Percentiles rank a stretch among this genome's conserved stretches.
Conservation (phyloP, 2,113 vertebrate species). For the Rissa tridactyla region DNA sequence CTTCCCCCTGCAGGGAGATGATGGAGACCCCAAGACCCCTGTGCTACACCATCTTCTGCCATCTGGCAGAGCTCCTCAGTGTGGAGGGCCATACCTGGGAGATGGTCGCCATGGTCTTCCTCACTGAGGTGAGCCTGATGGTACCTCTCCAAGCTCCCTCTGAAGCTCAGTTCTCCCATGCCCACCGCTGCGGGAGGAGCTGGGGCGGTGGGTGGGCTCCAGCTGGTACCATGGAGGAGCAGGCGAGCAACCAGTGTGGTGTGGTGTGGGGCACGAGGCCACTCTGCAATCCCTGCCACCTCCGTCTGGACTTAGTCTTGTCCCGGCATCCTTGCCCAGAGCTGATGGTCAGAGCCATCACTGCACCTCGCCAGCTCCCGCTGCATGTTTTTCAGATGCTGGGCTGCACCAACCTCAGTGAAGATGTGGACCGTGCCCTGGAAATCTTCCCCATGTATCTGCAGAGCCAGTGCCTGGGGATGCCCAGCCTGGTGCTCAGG, state of each 20-base stretch:
- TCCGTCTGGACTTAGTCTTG: not conserved
- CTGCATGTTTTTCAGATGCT: not conserved
- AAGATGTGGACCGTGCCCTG: not conserved
- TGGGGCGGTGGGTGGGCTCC: not conserved
- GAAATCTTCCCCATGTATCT: not conserved
- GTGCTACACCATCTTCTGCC: not conserved
- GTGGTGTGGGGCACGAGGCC: not conserved
- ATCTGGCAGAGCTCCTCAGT: not conserved
- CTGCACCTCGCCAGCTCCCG: accelerated
- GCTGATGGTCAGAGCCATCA: not conserved
- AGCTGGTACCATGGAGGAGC: not conserved
- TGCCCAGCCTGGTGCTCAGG: not conserved
- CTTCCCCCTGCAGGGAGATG: not conserved
- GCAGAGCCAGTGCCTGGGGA: not conserved
- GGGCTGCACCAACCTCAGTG: accelerated
- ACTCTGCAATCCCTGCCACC: not conserved
- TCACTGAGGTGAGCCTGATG: not conserved
- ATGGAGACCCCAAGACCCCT: not conserved
- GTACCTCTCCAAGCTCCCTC: not conserved
- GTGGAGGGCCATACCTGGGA: not conserved
- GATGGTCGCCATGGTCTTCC: not conserved
- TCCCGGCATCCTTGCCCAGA: not conserved
- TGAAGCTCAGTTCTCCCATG: accelerated
- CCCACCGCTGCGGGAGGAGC: accelerated
- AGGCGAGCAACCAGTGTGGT: not conserved